Evolutionary conservation across 2,888 invertebrate genomes (phyloP), one percentile per base, ranked within the genome.

Genomic region (Halictus quadricinctus): DNA sequence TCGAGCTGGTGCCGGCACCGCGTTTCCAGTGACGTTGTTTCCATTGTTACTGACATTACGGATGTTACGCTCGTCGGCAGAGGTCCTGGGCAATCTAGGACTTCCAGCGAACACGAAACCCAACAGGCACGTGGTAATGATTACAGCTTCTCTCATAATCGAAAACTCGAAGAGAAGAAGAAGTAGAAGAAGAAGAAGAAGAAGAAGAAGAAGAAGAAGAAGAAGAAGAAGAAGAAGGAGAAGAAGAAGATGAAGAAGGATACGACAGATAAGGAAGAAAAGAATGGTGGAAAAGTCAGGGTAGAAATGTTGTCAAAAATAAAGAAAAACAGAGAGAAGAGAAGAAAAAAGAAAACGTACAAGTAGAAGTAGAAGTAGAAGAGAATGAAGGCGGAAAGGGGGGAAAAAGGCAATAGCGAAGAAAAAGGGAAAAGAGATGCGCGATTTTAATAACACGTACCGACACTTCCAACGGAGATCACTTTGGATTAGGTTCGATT

Each of bases 41-140:
- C 84, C 91, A 76, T 87, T 91, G 73, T 90, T 85, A 81, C 91
- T 89, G 41, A 93, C 91, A 83, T 94, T 93, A 75, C 93, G 92
- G 46, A 92, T 92, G 87, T 92, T 93, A 72, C 94, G 93, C 83
- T 94, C 93, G 86, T 94, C 94, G 48, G 94, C 94, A 85, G 94
- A 94, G 85, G 94, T 94, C 87, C 94, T 91, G 58, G 94, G 94
- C 64, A 94, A 87, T 86, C 94, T 92, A 74, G 94, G 93, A 92
- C 94, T 94, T 88, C 92, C 94, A 75, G 93, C 93, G 72, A 92
- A 79, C 80, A 90, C 93, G 76, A 94, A 89, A 88, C 94, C 92
- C 88, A 94, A 87, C 83, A 93, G 87, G 89, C 93, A 94, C 90
- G 92, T 91, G 91, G 92, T 87, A 60, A 93, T 83, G 75, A 94